Percentiles rank a stretch among this genome's conserved stretches.
Conservation (phyloP, 2,113 vertebrate genomes). For the Poecilia latipinna region DNA sequence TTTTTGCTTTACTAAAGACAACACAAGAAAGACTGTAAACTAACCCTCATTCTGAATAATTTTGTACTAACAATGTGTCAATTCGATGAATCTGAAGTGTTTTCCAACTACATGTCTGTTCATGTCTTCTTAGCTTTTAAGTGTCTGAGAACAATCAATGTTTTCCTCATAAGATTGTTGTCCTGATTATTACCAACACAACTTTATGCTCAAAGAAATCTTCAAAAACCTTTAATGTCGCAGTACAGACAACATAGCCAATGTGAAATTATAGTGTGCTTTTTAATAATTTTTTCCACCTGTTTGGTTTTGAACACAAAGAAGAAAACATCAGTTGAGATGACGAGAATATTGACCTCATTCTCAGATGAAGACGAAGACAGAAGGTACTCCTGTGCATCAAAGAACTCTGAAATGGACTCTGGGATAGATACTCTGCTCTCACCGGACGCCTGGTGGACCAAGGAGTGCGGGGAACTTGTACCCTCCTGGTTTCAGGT, state of each 20-base stretch:
- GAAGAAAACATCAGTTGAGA: background rate
- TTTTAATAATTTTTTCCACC: background rate
- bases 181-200: too few relatives aligned
- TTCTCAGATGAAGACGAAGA: constrained; percentile 98
- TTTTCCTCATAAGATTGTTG: too few relatives aligned
- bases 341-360: constrained; percentile 80
- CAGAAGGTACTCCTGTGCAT: constrained; percentile 94
- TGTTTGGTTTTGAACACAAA: constrained; percentile 1
- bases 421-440: constrained; percentile 91
- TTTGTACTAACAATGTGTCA: background rate
- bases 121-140: too few relatives aligned
- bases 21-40: background rate
- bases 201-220: background rate
- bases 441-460: constrained; percentile 94
- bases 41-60: background rate
- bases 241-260: too few relatives aligned
- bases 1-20: background rate
- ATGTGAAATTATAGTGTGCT: background rate
- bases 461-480: constrained; percentile 83
- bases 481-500: constrained; percentile 81
- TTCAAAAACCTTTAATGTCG: background rate
- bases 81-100: background rate
- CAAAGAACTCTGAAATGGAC: constrained; percentile 95
- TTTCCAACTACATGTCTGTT: background rate
- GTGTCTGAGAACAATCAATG: too few relatives aligned